Evolutionary conservation across 2,888 invertebrate genomes (phyloP).

Genomic region (Athalia rosae): DNA sequence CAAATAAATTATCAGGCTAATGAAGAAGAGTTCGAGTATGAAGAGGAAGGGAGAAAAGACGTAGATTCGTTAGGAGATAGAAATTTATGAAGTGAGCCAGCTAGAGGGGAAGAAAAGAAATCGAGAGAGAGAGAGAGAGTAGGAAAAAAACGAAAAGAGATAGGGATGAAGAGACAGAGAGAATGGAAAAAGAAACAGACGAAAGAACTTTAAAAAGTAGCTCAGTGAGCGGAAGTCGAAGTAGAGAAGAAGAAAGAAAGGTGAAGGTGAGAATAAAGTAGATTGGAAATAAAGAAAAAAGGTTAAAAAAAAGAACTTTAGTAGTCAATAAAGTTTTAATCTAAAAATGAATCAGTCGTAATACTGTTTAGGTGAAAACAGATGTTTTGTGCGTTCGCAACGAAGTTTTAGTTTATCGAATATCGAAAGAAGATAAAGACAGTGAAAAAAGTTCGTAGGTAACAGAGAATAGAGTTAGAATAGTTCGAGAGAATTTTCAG

Average conservation of each 20-base stretch:
- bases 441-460: background rate
- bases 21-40: conserved; percentile 25
- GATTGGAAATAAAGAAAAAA: conserved; percentile 9
- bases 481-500: conserved; percentile 46
- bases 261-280: conserved; percentile 15
- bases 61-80: background rate
- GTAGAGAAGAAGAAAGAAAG: conserved; percentile 24
- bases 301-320: background rate
- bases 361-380: conserved; percentile 33
- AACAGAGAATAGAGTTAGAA: background rate
- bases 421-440: conserved; percentile 34
- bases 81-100: background rate
- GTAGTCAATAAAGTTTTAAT: background rate
- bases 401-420: conserved; percentile 39
- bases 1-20: background rate
- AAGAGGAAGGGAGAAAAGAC: background rate
- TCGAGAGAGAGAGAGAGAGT: conserved; percentile 32
- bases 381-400: conserved; percentile 22
- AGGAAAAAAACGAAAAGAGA: conserved; percentile 26
- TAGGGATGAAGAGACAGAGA: conserved; percentile 4
- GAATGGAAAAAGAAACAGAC: conserved; percentile 21
- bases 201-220: background rate
- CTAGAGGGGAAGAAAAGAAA: background rate
- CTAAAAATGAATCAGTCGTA: conserved; percentile 13
- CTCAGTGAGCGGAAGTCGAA: background rate